Percentiles rank a stretch among this genome's conserved stretches.
Conservation (phyloP, 1,140 invertebrate species). For the Drosophila micromelanica region DNA sequence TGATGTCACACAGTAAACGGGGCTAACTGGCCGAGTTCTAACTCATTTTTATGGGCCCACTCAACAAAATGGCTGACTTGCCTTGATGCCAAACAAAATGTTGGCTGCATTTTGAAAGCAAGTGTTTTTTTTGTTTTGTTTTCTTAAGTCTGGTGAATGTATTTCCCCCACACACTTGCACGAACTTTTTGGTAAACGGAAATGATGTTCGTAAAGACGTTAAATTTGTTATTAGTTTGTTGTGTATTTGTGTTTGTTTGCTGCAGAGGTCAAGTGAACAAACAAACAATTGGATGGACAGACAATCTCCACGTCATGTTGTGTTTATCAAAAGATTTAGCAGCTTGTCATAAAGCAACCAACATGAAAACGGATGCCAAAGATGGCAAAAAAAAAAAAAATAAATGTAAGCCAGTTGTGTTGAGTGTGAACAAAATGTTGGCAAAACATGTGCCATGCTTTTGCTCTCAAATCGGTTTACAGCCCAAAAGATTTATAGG, state of each 20-base stretch:
- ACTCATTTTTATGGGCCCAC: constrained; percentile 38
- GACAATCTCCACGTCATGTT: constrained; percentile 56
- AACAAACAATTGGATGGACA: constrained; percentile 60
- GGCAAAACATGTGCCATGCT: constrained; percentile 19
- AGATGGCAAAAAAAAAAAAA: no score
- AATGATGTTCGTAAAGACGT: constrained; percentile 72
- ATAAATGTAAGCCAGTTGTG: constrained; percentile 19
- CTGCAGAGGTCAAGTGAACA: constrained; percentile 72
- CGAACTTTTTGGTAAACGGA: constrained; percentile 52
- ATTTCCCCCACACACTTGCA: constrained; percentile 64
- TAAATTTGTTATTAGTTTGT: constrained; percentile 68
- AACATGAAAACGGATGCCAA: no score
- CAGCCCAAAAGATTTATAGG: constrained; percentile 27
- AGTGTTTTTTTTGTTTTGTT: constrained; percentile 4
- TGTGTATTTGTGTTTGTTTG: constrained; percentile 27
- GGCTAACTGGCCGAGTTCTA: constrained; percentile 11
- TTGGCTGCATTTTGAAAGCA: constrained; percentile 57
- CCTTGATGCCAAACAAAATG: constrained; percentile 54
- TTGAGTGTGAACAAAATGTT: constrained; percentile 20
- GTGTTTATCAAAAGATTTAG: constrained; percentile 41
- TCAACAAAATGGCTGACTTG: constrained; percentile 21
- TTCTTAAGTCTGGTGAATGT: constrained; percentile 64
- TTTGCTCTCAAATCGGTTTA: constrained; percentile 1
- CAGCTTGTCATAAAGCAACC: constrained; percentile 6
- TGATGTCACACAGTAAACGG: constrained; percentile 64